phyloP scores from a whole-genome alignment of 2,797 vertebrate genomes.

The Orientallactaga sibirica region DNA sequence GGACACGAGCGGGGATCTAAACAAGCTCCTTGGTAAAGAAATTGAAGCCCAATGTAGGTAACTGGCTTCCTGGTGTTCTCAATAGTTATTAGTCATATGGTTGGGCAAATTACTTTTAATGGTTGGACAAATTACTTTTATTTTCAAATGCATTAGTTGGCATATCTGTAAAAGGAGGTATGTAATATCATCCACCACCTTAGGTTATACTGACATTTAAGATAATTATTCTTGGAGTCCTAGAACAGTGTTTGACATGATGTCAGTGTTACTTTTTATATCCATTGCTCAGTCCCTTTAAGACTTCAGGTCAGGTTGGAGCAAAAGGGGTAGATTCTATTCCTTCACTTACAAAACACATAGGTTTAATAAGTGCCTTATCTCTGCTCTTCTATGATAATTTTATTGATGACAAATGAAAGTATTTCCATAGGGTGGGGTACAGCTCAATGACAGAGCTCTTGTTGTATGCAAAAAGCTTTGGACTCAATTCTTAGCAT shows the following conservation, averaged over 20 bases:
- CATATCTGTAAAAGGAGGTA: neutral
- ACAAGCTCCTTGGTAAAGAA: neutral
- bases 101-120: neutral
- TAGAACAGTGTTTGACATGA: neutral
- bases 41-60: neutral
- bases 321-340: neutral
- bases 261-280: neutral
- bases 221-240: neutral
- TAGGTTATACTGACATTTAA: neutral
- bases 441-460: neutral
- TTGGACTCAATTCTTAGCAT: neutral
- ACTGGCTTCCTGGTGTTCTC: neutral
- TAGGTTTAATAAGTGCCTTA: neutral
- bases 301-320: neutral
- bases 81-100: neutral
- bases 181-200: neutral
- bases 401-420: neutral
- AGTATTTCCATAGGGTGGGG: neutral
- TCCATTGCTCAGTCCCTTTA: neutral
- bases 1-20: neutral
- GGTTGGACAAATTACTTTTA: neutral
- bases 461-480: neutral
- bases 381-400: neutral
- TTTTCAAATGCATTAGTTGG: neutral
- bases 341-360: neutral